A percentile compares a stretch with the other conserved stretches of the same genome.
phyloP scores from a whole-genome alignment of 2,797 vertebrate species.

The Circus cinereus region DNA sequence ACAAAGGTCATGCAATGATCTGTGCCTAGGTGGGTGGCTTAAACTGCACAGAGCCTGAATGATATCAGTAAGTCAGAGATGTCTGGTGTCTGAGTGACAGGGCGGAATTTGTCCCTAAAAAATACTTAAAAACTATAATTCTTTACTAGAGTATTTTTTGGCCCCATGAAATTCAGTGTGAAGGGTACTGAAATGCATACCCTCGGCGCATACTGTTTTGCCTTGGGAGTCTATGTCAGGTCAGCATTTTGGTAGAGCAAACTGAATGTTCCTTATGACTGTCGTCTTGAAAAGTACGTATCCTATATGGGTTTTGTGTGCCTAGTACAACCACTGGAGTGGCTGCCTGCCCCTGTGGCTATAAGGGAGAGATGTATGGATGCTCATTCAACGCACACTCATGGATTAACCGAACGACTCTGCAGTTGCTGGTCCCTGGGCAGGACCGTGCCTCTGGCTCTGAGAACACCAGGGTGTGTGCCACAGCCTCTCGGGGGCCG shows the following conservation, averaged over 20 bases:
- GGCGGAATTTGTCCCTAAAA: not conserved
- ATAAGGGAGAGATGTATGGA: not conserved
- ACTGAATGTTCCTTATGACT: not conserved
- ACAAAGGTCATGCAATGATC: not conserved
- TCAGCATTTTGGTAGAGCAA: not conserved
- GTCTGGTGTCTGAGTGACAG: not conserved
- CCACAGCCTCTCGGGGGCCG: accelerated
- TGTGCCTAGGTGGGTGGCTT: not conserved
- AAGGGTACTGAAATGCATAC: not conserved
- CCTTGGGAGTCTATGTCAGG: not conserved
- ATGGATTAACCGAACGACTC: accelerated
- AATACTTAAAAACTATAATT: not conserved
- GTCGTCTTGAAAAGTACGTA: not conserved
- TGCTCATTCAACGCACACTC: not conserved
- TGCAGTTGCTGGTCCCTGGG: not conserved
- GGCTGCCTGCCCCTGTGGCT: not conserved
- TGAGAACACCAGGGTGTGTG: not conserved
- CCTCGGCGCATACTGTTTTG: not conserved
- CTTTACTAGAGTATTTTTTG: not conserved
- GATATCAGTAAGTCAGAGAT: not conserved
- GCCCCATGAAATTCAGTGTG: not conserved
- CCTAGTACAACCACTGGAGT: not conserved
- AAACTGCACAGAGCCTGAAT: not conserved
- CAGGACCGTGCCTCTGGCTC: not conserved
- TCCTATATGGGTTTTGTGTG: not conserved